Base-by-base conservation (phyloP, 2,888 invertebrate species). In the Galeruca laticollis region DNA sequence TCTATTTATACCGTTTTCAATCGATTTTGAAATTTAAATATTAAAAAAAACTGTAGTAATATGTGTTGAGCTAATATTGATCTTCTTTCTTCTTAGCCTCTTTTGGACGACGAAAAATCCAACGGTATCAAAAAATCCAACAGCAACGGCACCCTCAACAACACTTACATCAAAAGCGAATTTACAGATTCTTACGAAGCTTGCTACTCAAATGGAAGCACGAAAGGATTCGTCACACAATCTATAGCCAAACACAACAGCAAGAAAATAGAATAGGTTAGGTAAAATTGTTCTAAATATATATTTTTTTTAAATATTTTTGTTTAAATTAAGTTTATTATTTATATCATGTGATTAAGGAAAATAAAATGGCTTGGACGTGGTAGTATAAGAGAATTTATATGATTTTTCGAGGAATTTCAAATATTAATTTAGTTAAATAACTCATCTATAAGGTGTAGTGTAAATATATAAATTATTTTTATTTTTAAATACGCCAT, bases 121-220 rank as follows among this genome's bases (percentile, higher is more conserved):
- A 79, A 81, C 52, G 79, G 76, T 15, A 69, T 80, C 31, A 88
- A 86, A 20, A 85, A 87, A 65, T 79, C 80, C 9, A 77, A 78
- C 67, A 82, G 79, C 63, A 84, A 83, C 66, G 82, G 83, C 26
- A 81, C 82, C 18, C 77, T 84, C 11, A 85, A 82, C 73, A 85
- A 82, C 70, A 82, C 83, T 33, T 89, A 89, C 78, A 85, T 88
- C 73, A 87, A 87, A 70, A 88, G 88, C 73, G 87, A 87, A 77
- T 88, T 87, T 78, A 86, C 87, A 68, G 88, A 88, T 76, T 87
- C 88, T 63, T 88, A 88, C 81, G 88, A 89, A 80, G 88, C 88
- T 65, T 90, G 89, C 82, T 90, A 90, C 82, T 90, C 89, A 73
- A 90, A 89, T 76, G 90, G 90, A 43, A 87, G 89, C 75, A 89